Conservation (phyloP, 1,140 invertebrate species). For the Cataglyphis hispanica region DNA sequence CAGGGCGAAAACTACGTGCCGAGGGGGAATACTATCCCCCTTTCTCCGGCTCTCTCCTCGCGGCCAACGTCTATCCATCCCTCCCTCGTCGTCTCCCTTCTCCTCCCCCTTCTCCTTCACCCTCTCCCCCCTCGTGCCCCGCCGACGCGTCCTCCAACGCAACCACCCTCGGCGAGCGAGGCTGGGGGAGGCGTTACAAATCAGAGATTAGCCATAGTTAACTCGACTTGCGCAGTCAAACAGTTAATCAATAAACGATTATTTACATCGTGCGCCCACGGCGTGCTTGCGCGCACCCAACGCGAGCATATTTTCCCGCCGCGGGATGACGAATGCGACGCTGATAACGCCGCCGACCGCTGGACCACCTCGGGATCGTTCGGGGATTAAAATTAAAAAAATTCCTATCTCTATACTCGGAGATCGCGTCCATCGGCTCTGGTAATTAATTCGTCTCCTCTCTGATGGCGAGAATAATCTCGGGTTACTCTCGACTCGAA, state of each 20-base stretch:
- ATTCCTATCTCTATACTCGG: conserved; percentile 34
- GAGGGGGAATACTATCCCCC: conserved; percentile 75
- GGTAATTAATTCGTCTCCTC: conserved; percentile 37
- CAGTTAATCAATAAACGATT: conserved; percentile 87
- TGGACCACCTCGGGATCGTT: conserved; percentile 20
- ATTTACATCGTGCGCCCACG: conserved; percentile 82
- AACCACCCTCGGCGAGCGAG: conserved; percentile 60
- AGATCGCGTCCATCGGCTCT: conserved; percentile 13
- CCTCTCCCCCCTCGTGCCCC: background rate
- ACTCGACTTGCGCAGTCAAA: conserved; percentile 86
- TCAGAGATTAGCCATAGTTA: conserved; percentile 87
- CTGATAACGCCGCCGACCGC: conserved; percentile 53
- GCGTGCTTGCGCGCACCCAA: conserved; percentile 29
- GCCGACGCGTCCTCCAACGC: conserved; percentile 55
- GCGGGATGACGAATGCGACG: conserved; percentile 55
- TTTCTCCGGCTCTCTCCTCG: conserved; percentile 32
- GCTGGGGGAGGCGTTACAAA: conserved; percentile 84
- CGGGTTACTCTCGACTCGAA: background rate
- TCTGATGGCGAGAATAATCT: background rate
- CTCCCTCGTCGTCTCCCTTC: background rate
- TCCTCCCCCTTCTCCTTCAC: no score
- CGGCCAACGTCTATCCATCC: conserved; percentile 39
- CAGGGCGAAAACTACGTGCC: conserved; percentile 84
- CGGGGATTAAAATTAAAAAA: conserved; percentile 51
- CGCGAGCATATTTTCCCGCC: conserved; percentile 54